Conservation (phyloP, 2,888 invertebrate species). For the Pelosia muscerda region DNA sequence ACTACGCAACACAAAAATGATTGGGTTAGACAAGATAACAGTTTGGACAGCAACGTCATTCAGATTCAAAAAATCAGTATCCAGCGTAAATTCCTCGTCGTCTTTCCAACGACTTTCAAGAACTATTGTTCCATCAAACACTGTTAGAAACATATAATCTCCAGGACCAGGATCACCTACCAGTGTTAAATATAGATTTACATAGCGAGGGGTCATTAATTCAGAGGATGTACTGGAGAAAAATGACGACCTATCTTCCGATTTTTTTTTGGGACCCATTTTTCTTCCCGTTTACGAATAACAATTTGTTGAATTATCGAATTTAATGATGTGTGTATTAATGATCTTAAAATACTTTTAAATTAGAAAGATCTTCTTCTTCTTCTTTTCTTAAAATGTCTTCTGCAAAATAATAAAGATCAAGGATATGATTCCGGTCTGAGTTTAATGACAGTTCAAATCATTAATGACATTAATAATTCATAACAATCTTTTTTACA, state of each 20-base stretch:
- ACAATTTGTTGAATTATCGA: too few species aligned
- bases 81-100: slow-evolving; percentile 46
- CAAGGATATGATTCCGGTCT: too few species aligned
- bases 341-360: background rate
- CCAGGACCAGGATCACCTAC: slow-evolving; percentile 61
- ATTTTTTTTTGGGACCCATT: slow-evolving; percentile 21
- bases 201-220: slow-evolving; percentile 45
- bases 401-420: too few species aligned
- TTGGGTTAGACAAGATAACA: slow-evolving; percentile 65
- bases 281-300: background rate
- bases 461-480: too few species aligned
- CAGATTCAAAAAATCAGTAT: slow-evolving; percentile 63
- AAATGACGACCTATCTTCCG: slow-evolving; percentile 11
- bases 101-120: slow-evolving; percentile 67
- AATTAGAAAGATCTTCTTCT: background rate
- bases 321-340: too few species aligned
- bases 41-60: slow-evolving; percentile 56
- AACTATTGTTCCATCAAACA: slow-evolving; percentile 66
- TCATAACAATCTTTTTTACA: too few species aligned
- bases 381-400: too few species aligned
- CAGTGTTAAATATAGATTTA: slow-evolving; percentile 57
- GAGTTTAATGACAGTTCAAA: background rate
- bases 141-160: slow-evolving; percentile 61
- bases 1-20: slow-evolving; percentile 69
- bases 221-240: background rate